Base-by-base conservation (phyloP, 2,113 vertebrate genomes). In the Fregetta grallaria region DNA sequence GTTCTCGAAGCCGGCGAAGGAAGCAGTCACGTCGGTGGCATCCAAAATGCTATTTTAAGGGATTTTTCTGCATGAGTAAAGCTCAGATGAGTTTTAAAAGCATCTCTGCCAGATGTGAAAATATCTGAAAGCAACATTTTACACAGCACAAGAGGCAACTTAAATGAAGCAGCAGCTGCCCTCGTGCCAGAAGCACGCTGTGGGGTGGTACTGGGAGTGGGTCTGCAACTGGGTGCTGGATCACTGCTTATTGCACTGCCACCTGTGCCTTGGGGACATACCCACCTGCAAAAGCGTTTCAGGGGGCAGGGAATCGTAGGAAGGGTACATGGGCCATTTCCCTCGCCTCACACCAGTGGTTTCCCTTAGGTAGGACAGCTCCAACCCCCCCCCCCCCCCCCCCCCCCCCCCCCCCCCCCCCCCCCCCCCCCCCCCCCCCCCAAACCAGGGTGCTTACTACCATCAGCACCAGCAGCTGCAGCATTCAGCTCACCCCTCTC, bases 181-280 rank as follows among this genome's bases (percentile, higher is more conserved):
- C 49, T 50, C 21, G 17, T 81, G 62, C 45, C 16, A 29, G 77
- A 61, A 71, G 19, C n/a, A 49, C 0, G 3, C 34, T 50, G 38
- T 40, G 44, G 23, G 55, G 26, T 9, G 16, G 16, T 50, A 10
- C 29, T 32, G 29, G 34, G n/a, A 40, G 20, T 10, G 19, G 13
- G 17, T 58, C 38, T 75, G 38, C 1, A 3, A 22, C 2, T 10
- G 40, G 15, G 14, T 58, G 44, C 49, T 56, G 65, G 21, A 34
- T 73, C 45, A 26, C 52, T 3, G 2, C 50, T 23, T 76, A 4
- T 32, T 1, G 1, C 0, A 0, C 4, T 86, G 76, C 30, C 72
- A 59, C 23, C 38, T 63, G 30, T 47, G 45, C 49, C 32, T 12
- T 66, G 25, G 61, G 62, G 27, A 30, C 8, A 3, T 18, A n/a